Conservation (phyloP, 92 coral and sea anemone species). For the Chrysogorgia sp. region DNA sequence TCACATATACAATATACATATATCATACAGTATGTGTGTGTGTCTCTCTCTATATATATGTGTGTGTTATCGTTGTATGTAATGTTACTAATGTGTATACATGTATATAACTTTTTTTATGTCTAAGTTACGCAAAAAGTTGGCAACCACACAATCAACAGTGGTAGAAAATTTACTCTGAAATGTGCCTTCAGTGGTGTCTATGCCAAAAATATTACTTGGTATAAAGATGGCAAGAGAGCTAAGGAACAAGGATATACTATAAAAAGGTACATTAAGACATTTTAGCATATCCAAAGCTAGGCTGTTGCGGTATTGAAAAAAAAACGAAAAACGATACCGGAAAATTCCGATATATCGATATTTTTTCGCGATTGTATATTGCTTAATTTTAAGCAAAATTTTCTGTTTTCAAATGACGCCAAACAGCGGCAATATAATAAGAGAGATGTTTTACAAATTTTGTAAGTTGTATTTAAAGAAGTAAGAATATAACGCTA, state of each 20-base stretch:
- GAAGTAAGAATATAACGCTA: no score
- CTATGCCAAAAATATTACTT: conserved; percentile 61
- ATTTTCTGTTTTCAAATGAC: no score
- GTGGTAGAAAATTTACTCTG: conserved; percentile 41
- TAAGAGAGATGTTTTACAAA: no score
- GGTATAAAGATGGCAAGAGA: conserved; percentile 68
- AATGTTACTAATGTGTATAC: not conserved
- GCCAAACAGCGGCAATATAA: no score
- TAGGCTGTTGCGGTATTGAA: no score
- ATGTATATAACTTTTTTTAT: conserved; percentile 47
- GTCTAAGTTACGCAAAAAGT: conserved; percentile 25
- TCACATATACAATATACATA: no score
- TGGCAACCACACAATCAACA: conserved; percentile 56
- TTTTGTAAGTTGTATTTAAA: no score
- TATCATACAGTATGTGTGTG: no score
- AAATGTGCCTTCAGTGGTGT: conserved; percentile 64
- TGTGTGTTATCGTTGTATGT: not conserved
- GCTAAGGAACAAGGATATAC: conserved; percentile 45
- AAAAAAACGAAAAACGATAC: no score
- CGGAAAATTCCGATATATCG: conserved; percentile 2
- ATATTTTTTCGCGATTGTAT: not conserved
- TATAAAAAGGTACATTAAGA: conserved; percentile 52
- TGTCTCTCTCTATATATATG: no score
- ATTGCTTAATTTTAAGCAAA: no score
- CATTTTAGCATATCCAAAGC: no score